Evolutionary conservation across 2,113 vertebrate genomes (phyloP), one percentile per base, ranked within the genome.

Genomic region (Scatophagus argus): DNA sequence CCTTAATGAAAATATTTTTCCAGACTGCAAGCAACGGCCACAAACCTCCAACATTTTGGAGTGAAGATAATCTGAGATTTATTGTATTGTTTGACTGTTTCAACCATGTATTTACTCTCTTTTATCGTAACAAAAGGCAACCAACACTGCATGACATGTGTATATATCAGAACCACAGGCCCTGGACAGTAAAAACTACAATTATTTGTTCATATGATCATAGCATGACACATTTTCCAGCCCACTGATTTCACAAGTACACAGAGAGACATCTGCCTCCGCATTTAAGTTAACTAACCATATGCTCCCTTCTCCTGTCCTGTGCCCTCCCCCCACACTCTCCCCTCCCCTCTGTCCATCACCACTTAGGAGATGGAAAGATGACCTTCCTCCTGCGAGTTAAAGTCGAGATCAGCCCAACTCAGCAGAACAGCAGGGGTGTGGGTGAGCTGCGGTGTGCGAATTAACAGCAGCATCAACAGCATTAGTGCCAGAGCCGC

Each of bases 201-300:
- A 51, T 81, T 47, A 25, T 54, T 49, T 39, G 10, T 61, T 76
- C 2, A 10, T 75, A 70, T 82, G 78, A 82, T 86, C 58, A 49
- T 64, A 82, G 59, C 34, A 81, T 76, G 79, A 82, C 43, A 71
- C 16, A 17, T 76, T 84, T 52, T 78, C 74, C 87, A 81, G 65
- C 55, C 61, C 82, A 67, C 71, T 79, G 75, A 84, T 76, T 76
- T 74, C 52, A 51, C 72, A 81, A 62, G 55, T 29, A 66, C 79
- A 19, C 43, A 36, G 36, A 36, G 32, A 79, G 59, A 88, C 89
- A 91, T 83, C 85, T 87, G 85, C 75, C 44, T 54, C 58, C 12
- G 25, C 72, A 66, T 82, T 77, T 76, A 84, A 74, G 74, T 79
- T 88, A 89, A 89, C 83, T 61, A 85, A 83, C 71, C 90, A 81